Evolutionary conservation across 2,888 invertebrate species (phyloP).

Genomic region (Caenorhabditis sp.): DNA sequence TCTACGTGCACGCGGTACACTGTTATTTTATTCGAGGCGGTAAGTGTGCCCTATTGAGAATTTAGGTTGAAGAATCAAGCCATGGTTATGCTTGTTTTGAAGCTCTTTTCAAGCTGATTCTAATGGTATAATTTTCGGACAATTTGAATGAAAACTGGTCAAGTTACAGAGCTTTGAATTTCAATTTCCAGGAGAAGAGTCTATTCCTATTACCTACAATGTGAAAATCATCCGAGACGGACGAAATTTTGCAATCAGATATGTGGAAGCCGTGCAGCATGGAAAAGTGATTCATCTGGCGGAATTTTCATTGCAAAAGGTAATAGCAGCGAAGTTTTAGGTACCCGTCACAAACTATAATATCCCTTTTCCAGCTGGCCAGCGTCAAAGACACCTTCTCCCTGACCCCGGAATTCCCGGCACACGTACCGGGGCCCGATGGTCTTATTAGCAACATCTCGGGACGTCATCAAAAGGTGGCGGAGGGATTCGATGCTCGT

Average conservation of each 20-base stretch:
- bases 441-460: conserved; percentile 67
- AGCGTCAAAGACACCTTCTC: conserved; percentile 71
- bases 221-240: conserved; percentile 78
- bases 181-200: conserved; percentile 65
- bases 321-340: too few species aligned
- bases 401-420: conserved; percentile 72
- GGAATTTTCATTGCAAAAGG: conserved; percentile 78
- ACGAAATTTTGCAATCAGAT: conserved; percentile 77
- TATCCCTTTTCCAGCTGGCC: conserved; percentile 66
- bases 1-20: conserved; percentile 77
- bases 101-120: too few species aligned
- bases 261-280: conserved; percentile 76
- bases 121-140: too few species aligned
- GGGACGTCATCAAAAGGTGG: conserved; percentile 67
- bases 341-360: too few species aligned
- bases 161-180: too few species aligned
- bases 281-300: conserved; percentile 76
- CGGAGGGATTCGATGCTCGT: conserved; percentile 68
- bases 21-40: conserved; percentile 79
- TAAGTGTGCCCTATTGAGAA: conserved; percentile 15
- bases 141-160: too few species aligned
- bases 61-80: too few species aligned
- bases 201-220: conserved; percentile 74
- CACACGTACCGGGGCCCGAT: conserved; percentile 72
- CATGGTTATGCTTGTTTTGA: too few species aligned